Evolutionary conservation across 2,113 vertebrate species (phyloP), one percentile per base, ranked within the genome.

Genomic region (Heloderma charlesbogerti): DNA sequence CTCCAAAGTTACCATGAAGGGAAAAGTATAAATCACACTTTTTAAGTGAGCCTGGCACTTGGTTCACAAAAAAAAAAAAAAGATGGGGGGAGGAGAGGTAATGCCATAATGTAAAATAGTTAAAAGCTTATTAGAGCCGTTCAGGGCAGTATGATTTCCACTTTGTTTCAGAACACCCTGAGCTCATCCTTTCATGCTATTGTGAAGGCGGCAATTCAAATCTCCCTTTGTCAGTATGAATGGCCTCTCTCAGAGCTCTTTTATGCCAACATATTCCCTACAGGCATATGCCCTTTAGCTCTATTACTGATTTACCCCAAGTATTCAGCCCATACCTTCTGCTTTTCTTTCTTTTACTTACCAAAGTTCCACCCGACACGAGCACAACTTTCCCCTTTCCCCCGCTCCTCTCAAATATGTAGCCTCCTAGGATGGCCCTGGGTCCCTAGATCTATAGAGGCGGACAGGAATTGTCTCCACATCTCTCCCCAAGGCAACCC

Each of bases 211-310:
- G 97, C 98, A 98, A 98, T 99, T 99, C 98, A 98, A 97, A 98
- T 97, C 96, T 98, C 98, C 98, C 98, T 99, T 98, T 98, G 98
- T 98, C 98, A 98, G 96, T 95, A 98, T 99, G 98, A 98, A 98
- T 98, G 97, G 97, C 97, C 97, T 97, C 96, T 98, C 97, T 98
- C 98, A 98, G 98, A 97, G 98, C 98, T 98, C 98, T 98, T 98
- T 98, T 97, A 98, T 97, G 97, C 97, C 95, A 96, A 95, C 98
- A 98, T 98, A 98, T 98, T 98, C 98, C 98, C 98, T 98, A 98
- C 98, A 98, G 98, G 98, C 98, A 98, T 97, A 98, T 98, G 98
- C 97, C 98, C 98, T 98, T 99, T 99, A 99, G 98, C 98, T 99
- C 98, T 98, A 98, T 99, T 99, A 99, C 98, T 99, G 98, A 99